These are phyloP conservation scores for Cinclus cinclus DNA, from an alignment of 2,113 vertebrate genomes.

Conservation along the genomic window DNA sequence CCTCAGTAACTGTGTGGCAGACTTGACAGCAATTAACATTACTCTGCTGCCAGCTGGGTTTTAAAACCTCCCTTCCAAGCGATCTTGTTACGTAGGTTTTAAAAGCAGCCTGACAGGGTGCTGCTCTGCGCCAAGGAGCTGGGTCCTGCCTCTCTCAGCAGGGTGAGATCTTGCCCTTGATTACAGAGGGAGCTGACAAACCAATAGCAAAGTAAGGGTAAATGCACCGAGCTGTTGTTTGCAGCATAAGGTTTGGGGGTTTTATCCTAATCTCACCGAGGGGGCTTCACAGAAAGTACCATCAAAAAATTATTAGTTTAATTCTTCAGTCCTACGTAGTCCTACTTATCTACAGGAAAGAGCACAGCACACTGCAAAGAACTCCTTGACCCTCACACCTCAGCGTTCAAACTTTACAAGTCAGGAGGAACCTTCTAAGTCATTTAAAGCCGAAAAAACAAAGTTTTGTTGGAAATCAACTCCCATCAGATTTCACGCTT, in stretches of 20 bases:
- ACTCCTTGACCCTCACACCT: not conserved
- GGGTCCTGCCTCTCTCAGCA: not conserved
- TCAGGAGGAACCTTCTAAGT: not conserved
- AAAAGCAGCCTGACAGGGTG: not conserved
- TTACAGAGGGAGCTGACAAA: not conserved
- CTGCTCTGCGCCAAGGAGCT: not conserved
- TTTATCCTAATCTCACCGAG: not conserved
- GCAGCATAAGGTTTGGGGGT: not conserved
- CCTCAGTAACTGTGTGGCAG: conserved; percentile 24
- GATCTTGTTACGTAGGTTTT: not conserved
- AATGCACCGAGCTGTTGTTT: not conserved
- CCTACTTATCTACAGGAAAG: not conserved
- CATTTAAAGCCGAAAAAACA: not conserved
- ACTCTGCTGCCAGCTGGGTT: conserved; percentile 22
- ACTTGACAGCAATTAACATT: conserved; percentile 58
- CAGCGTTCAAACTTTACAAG: not conserved
- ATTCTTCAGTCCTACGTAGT: not conserved
- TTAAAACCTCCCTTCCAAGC: conserved; percentile 16
- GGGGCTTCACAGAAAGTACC: not conserved
- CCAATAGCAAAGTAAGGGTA: not conserved
- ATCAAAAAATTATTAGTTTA: not conserved
- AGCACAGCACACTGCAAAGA: not conserved
- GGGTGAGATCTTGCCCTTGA: not conserved
- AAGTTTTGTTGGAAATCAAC: not conserved
- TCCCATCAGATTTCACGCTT: not conserved